Conservation (phyloP, 92 coral and sea anemone genomes). For the Ricordea florida region DNA sequence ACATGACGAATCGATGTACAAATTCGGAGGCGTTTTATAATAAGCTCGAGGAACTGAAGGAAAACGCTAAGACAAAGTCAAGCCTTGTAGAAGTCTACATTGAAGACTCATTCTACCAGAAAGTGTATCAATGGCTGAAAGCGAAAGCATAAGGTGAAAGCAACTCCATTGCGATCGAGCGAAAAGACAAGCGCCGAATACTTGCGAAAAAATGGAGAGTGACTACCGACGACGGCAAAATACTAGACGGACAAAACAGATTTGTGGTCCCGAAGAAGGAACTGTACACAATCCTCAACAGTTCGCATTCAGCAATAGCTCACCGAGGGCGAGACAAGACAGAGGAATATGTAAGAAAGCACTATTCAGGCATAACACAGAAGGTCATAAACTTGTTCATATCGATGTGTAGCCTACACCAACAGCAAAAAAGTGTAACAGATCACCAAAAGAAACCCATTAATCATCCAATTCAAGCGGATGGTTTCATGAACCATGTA, state of each 20-base stretch:
- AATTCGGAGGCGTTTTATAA: background rate
- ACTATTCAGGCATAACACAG: constrained; percentile 32
- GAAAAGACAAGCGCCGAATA: background rate
- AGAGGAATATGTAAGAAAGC: constrained; percentile 1
- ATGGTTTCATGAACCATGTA: constrained; percentile 28
- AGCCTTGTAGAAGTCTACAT: background rate
- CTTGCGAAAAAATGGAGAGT: background rate
- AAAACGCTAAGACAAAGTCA: background rate
- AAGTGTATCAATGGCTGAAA: background rate
- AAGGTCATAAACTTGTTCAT: constrained; percentile 30
- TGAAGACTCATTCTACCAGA: background rate
- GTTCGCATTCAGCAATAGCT: constrained; percentile 6
- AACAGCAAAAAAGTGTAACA: constrained; percentile 31
- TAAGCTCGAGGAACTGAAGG: background rate
- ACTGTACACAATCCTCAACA: background rate
- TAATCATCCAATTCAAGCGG: constrained; percentile 16
- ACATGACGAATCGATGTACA: background rate
- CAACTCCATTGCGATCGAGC: background rate
- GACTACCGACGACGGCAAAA: constrained; percentile 18
- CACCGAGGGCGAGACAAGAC: constrained; percentile 42
- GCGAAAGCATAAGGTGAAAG: background rate
- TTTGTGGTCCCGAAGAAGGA: constrained; percentile 21
- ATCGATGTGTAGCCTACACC: constrained; percentile 18
- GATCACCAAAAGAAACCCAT: constrained; percentile 28
- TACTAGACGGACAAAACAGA: constrained; percentile 9